phyloP scores from a whole-genome alignment of 2,113 vertebrate genomes.

The Numida meleagris region DNA sequence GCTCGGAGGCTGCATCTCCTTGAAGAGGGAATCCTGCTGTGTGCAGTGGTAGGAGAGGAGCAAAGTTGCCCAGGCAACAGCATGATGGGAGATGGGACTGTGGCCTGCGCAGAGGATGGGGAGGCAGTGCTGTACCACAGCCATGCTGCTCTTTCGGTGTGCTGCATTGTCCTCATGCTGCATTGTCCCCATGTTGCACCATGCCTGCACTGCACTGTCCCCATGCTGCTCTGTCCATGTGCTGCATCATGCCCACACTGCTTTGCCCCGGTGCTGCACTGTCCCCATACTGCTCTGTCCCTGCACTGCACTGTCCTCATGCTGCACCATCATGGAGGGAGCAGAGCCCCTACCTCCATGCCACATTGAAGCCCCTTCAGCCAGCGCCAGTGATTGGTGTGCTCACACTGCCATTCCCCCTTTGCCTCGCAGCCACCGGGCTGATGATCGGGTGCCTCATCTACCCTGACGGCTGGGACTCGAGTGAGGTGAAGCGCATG shows the following conservation, averaged over 20 bases:
- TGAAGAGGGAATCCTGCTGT: accelerated
- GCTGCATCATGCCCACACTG: too few relatives aligned
- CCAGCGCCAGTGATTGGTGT: too few relatives aligned
- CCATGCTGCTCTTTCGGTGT: not conserved
- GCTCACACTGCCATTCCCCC: too few relatives aligned
- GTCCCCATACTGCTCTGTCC: too few relatives aligned
- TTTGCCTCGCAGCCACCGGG: conserved; percentile 82
- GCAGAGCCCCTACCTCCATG: not conserved
- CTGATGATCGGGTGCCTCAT: conserved; percentile 96
- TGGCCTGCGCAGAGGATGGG: not conserved
- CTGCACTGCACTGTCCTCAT: not conserved
- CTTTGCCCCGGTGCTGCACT: not conserved
- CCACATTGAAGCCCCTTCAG: too few relatives aligned
- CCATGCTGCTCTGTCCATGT: too few relatives aligned
- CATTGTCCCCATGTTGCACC: not conserved
- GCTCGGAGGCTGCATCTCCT: not conserved
- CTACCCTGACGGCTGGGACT: conserved; percentile 98
- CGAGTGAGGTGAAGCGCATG: conserved; percentile 89
- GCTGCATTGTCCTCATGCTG: not conserved
- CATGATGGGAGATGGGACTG: not conserved
- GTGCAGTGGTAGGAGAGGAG: not conserved
- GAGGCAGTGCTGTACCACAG: not conserved
- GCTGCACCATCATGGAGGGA: accelerated
- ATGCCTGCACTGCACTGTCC: not conserved
- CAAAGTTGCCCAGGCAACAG: conserved; percentile 5